A percentile compares a stretch with the other conserved stretches of the same genome.
These are phyloP conservation scores for Sminthopsis crassicaudata DNA, from an alignment of 2,113 vertebrate species.

Conservation along the genomic window DNA sequence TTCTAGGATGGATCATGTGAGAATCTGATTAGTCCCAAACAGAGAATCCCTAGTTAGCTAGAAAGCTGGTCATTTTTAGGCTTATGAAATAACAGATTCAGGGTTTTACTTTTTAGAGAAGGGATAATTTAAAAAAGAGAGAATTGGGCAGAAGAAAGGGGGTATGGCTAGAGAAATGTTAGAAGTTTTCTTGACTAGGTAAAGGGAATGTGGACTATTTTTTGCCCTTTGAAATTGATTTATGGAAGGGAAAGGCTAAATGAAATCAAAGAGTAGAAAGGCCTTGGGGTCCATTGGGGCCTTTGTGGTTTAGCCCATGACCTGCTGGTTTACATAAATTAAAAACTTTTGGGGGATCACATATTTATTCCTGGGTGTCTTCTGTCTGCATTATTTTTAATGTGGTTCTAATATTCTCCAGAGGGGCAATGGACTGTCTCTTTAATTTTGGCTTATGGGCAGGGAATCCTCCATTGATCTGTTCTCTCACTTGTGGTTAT, in stretches of 20 bases:
- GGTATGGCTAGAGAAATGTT: not conserved
- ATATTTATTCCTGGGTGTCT: slow-evolving; percentile 77
- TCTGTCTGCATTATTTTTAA: slow-evolving; percentile 61
- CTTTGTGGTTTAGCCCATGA: slow-evolving; percentile 65
- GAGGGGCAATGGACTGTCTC: slow-evolving; percentile 68
- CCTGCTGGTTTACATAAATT: slow-evolving; percentile 65
- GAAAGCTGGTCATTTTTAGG: not conserved
- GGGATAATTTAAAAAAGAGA: not conserved
- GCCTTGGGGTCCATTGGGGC: slow-evolving; percentile 67
- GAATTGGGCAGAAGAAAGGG: not conserved
- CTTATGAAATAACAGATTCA: not conserved
- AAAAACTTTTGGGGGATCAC: slow-evolving; percentile 64
- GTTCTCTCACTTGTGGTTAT: slow-evolving; percentile 64
- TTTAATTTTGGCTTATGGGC: slow-evolving; percentile 61
- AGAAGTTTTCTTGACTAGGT: not conserved
- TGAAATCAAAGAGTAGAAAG: slow-evolving; percentile 56
- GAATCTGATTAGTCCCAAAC: not conserved
- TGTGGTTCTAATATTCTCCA: slow-evolving; percentile 75
- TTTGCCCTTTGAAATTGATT: not conserved
- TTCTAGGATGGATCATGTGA: not conserved
- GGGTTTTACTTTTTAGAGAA: not conserved
- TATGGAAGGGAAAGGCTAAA: not conserved
- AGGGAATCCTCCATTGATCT: slow-evolving; percentile 69
- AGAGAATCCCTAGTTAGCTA: not conserved
- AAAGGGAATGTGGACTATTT: not conserved